Evolutionary conservation across 2,113 vertebrate genomes (phyloP), one percentile per base, ranked within the genome.

Genomic region (Jaculus jaculus): DNA sequence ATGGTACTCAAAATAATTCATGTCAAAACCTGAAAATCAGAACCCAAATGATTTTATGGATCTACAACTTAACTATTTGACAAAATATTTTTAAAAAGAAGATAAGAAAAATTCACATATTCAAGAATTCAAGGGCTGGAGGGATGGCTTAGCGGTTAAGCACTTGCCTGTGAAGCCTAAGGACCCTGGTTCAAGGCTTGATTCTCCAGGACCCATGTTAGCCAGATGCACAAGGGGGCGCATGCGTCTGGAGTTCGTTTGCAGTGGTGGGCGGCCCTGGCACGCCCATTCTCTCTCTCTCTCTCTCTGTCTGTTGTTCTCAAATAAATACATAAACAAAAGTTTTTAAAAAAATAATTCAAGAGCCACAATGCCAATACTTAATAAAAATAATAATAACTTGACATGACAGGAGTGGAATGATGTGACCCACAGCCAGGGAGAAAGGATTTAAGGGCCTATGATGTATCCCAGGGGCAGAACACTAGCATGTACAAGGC

Each of bases 21-120:
- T 78, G 66, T 84, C 1, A 80, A 78, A 39, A 4, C 71, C 61
- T 83, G 11, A 73, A 78, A 93, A 34, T 32, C 69, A 72, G 21
- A 72, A 26, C 83, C 30, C 28, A n/a, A 71, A 24, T 13, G 4
- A 77, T 51, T 54, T 81, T 72, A 90, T 11, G 26, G 3, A 74
- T 80, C 5, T 11, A 1, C 28, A 87, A 60, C 8, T 81, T 92
- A 68, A 61, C 15, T 39, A 26, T 58, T n/a, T 32, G 20, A 32
- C 54, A 92, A 93, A 86, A 83, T 23, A 30, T 28, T 82, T 7
- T 83, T n/a, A 65, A 63, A 63, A 91, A 77, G 37, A 89, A 39
- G 34, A 39, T 23, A 77, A 87, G 39, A 47, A 88, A 85, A 88
- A 85, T 77, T 12, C 3, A 32, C 37, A 86, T 47, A n/a, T 20